Conservation (phyloP, 2,888 invertebrate species). For the Drosophila rellima region DNA sequence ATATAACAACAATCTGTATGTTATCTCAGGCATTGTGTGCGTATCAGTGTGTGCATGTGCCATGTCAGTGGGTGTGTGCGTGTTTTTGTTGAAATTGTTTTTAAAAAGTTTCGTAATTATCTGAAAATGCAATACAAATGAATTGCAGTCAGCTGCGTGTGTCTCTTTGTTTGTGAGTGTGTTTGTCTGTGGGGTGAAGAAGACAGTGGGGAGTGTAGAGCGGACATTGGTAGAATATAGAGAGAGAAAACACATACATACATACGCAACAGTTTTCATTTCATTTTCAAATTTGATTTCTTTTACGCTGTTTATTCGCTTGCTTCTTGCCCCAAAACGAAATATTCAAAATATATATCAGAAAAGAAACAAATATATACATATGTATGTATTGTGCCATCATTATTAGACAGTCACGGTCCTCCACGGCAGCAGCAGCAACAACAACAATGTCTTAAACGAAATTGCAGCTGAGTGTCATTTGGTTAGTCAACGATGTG, state of each 20-base stretch:
- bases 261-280: slow-evolving; percentile 41
- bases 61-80: slow-evolving; percentile 33
- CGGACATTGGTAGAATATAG: slow-evolving; percentile 37
- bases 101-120: slow-evolving; percentile 61
- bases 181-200: slow-evolving; percentile 4
- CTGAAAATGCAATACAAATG: slow-evolving; percentile 54
- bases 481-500: slow-evolving; percentile 47
- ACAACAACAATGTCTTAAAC: slow-evolving; percentile 26
- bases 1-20: slow-evolving; percentile 40
- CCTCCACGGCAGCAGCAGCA: slow-evolving; percentile 24
- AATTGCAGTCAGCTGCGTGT: slow-evolving; percentile 55
- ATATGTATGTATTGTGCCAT: slow-evolving; percentile 23
- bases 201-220: slow-evolving; percentile 4
- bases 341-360: slow-evolving; percentile 36
- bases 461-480: slow-evolving; percentile 69
- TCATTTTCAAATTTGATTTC: slow-evolving; percentile 41
- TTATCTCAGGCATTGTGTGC: slow-evolving; percentile 25
- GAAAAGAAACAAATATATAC: slow-evolving; percentile 4
- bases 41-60: slow-evolving; percentile 37
- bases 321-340: not conserved
- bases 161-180: slow-evolving; percentile 13
- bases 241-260: slow-evolving; percentile 19
- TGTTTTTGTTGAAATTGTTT: slow-evolving; percentile 58
- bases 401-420: slow-evolving; percentile 40
- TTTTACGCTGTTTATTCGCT: slow-evolving; percentile 9